Base-by-base conservation (phyloP, 2,888 invertebrate species). In the Pyrocoelia pectoralis region DNA sequence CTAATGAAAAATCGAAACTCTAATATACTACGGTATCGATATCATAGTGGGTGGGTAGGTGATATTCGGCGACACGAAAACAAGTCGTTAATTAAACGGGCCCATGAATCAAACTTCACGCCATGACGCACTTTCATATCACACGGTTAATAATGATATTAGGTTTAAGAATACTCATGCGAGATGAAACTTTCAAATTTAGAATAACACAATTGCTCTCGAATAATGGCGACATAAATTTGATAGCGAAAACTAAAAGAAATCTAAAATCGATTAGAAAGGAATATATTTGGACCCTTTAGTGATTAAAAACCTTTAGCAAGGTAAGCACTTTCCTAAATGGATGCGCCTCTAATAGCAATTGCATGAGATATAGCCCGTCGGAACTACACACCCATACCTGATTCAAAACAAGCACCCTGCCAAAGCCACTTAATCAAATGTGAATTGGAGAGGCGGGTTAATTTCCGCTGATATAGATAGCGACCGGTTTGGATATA, bases 1-100 rank as follows among this genome's bases (percentile, higher is more conserved):
- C 66, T 72, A 71, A 72, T 72, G 71, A 71, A 71, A 72, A 72
- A 71, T 71, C 71, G 70, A 72, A 72, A 69, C 68, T 52, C 61
- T 67, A 69, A 72, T 69, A 61, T 58, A 66, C 60, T 57, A 53
- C 49, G 15, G 13, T 17, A 54, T 60, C 62, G 65, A 66, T 64
- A 65, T 60, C 55, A 56, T 51, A 29, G 43, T 48, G 41, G 63
- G 56, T 49, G 61, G 6, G 33, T 29, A 54, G 61, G 65, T 65
- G 67, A 69, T 62, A 62, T 63, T 68, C 56, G 57, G 56, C 62
- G 67, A 67, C 67, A 61, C 67, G 65, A 61, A 58, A 71, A 67
- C 61, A 65, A 64, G 70, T 70, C 71, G 69, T 70, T 71, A 72
- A 70, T 70, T 72, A 72, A 68, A 68, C 63, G 66, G 55, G 57